A percentile compares a stretch with the other conserved stretches of the same genome.
phyloP scores from a whole-genome alignment of 2,113 vertebrate species.

The Charina bottae region DNA sequence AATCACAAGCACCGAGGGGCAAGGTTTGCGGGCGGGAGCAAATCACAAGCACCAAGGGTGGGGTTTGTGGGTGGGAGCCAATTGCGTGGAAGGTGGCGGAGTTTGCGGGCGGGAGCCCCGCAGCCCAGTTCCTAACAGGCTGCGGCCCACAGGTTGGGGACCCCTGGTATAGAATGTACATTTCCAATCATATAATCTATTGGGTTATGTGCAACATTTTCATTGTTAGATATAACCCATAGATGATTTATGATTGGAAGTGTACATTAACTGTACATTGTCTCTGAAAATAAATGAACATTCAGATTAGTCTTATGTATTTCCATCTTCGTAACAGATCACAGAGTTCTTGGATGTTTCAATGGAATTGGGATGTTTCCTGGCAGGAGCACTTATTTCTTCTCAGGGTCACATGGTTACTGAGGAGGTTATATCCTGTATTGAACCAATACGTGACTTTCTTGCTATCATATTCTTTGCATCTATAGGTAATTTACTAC shows the following conservation, averaged over 20 bases:
- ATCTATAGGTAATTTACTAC: conserved; percentile 86
- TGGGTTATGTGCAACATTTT: background rate
- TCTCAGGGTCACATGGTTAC: conserved; percentile 94
- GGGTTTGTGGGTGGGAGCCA: too few species aligned
- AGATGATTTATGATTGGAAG: background rate
- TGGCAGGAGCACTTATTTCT: conserved; percentile 92
- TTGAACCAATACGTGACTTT: conserved; percentile 96
- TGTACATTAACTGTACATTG: background rate
- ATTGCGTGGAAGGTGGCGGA: too few species aligned
- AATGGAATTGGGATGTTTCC: conserved; percentile 97
- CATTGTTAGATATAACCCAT: background rate
- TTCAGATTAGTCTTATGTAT: background rate
- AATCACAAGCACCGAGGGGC: too few species aligned
- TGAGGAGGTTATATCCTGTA: conserved; percentile 84
- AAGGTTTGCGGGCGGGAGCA: too few species aligned
- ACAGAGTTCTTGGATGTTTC: conserved; percentile 92
- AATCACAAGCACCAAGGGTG: too few species aligned
- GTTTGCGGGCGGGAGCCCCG: too few species aligned
- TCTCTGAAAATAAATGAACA: background rate
- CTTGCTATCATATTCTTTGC: conserved; percentile 97
- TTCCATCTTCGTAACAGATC: conserved; percentile 72
- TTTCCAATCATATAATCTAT: background rate
- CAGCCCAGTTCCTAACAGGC: too few species aligned
- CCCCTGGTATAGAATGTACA: background rate
- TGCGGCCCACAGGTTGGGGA: too few species aligned